Base-by-base conservation (phyloP, 2,797 vertebrate genomes). In the Coilia nasus region DNA sequence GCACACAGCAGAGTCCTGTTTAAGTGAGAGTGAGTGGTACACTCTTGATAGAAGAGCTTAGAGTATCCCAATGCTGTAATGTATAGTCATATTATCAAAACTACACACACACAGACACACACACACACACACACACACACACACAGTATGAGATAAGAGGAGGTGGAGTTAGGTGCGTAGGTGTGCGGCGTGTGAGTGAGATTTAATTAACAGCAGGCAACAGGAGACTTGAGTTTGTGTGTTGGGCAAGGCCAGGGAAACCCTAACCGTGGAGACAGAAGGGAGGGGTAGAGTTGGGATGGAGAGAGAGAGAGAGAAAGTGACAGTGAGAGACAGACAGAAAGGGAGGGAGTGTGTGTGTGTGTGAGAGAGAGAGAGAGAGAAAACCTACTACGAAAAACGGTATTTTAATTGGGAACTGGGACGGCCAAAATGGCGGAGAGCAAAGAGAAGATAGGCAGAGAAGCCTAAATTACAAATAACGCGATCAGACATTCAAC, bases 141-240 rank as follows among this genome's bases (percentile, higher is more conserved):
- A 3, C 3, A 19, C 14, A 71, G 71, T 41, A 35, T 10, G 17
- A 78, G 71, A 78, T 78, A 78, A 78, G 35, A 44, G 31, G 35
- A 78, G 17, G 35, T 4, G 25, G 28, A 75, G 2, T 41, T 2
- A 44, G 71, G 19, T 21, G 71, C 2, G 71, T 21, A 41, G 71
- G 71, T 2, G 71, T 6, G 67, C 81, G 71, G 67, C 50, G 44
- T 57, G 83, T 50, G 81, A 64, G 82, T 83, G 62, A 44, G 71
- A 81, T 78, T 83, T 87, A 86, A 90, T 88, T 88, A 84, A 88
- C 64, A 85, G n/a, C 23, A 11, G 17, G 83, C 84, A 35, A 84
- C 84, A 83, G 31, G 83, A 83, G 87, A 87, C 15, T 46, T 85
- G 81, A 81, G 88, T 87, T 89, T 83, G 87, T 83, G 84, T 28